A percentile compares a stretch with the other conserved stretches of the same genome.
phyloP scores from a whole-genome alignment of 2,797 vertebrate species.

The Nyctalus aviator region DNA sequence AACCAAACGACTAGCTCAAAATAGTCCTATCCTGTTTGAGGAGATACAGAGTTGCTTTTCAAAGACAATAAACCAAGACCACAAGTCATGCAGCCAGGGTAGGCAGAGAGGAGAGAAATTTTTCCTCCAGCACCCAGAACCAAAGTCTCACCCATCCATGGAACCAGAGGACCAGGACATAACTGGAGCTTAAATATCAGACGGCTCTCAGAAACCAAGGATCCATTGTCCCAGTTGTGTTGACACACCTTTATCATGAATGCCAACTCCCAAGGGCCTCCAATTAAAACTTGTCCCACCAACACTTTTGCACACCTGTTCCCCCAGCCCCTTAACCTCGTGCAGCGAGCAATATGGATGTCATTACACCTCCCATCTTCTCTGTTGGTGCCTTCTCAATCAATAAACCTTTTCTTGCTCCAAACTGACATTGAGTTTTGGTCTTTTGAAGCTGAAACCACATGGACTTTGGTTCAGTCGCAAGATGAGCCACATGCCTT shows the following conservation, averaged over 20 bases:
- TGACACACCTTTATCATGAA: background rate
- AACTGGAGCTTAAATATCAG: background rate
- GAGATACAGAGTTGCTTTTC: background rate
- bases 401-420: background rate
- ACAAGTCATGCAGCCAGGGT: background rate
- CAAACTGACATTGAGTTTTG: background rate
- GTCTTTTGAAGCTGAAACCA: background rate
- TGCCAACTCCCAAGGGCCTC: background rate
- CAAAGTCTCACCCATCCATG: background rate
- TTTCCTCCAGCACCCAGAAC: background rate
- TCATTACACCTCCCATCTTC: background rate
- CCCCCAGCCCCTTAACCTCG: background rate
- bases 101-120: background rate
- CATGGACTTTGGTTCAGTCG: background rate
- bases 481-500: background rate
- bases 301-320: background rate
- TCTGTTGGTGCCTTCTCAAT: background rate
- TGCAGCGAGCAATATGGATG: background rate
- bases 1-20: background rate
- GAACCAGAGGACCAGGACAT: background rate
- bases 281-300: background rate
- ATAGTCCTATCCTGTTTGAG: background rate
- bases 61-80: background rate
- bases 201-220: background rate
- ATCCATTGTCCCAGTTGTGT: background rate